These are phyloP conservation scores for Rhinatrema bivittatum DNA, from an alignment of 2,797 vertebrate genomes.

Conservation along the genomic window DNA sequence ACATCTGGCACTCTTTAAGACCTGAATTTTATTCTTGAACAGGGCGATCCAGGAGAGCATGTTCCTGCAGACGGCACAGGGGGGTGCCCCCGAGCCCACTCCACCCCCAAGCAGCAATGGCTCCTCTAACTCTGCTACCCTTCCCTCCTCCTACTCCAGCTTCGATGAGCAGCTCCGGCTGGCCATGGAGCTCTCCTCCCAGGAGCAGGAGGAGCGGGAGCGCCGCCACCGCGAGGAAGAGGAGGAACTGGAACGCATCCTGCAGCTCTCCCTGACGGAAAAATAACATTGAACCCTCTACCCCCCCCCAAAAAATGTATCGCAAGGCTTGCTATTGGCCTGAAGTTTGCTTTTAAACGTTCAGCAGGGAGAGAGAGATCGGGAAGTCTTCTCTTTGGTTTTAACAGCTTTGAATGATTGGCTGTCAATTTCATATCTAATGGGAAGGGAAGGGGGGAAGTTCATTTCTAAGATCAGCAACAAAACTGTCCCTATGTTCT, in stretches of 20 bases:
- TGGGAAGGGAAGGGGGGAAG: no score
- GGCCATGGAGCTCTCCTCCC: constrained; percentile 83
- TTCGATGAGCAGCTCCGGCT: constrained; percentile 87
- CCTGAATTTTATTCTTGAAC: no score
- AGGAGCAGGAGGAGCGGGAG: constrained; percentile 79
- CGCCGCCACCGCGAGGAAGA: constrained; percentile 75
- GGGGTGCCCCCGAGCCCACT: constrained; percentile 7
- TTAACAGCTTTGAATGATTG: no score
- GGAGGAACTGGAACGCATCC: constrained; percentile 81
- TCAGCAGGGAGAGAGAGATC: no score
- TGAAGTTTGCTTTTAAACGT: no score
- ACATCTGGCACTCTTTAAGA: not conserved
- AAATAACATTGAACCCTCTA: no score
- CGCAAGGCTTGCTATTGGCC: no score
- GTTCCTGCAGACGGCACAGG: constrained; percentile 62
- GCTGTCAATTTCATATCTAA: no score
- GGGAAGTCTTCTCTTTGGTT: no score
- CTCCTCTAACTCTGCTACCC: constrained; percentile 32
- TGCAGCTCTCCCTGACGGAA: constrained; percentile 86
- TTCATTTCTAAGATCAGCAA: no score
- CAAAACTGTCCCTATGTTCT: no score
- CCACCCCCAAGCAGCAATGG: constrained; percentile 5
- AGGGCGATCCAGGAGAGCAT: constrained; percentile 90
- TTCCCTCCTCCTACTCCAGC: constrained; percentile 31
- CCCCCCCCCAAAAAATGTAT: no score